These are phyloP conservation scores for Pantherophis vulpinus DNA, from an alignment of 2,797 vertebrate species.

Conservation along the genomic window DNA sequence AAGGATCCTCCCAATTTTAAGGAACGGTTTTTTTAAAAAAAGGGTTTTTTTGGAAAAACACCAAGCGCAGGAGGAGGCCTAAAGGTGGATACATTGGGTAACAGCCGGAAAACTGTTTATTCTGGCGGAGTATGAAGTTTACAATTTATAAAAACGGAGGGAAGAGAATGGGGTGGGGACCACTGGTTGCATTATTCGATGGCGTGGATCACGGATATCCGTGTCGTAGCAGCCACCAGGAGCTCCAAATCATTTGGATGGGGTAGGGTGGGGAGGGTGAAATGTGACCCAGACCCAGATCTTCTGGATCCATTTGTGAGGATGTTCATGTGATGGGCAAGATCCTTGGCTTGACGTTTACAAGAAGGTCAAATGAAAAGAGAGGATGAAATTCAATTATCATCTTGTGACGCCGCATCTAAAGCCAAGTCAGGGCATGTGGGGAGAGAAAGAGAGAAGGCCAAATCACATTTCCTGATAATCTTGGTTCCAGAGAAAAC, in stretches of 20 bases:
- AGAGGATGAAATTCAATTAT: slow-evolving; percentile 15
- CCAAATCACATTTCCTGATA: neutral
- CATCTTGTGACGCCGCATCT: slow-evolving; percentile 9
- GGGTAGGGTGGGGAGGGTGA: accelerated
- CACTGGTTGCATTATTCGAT: neutral
- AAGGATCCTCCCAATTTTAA: neutral
- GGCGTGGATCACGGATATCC: neutral
- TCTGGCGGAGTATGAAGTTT: neutral
- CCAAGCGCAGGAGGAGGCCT: neutral
- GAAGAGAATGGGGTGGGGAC: neutral
- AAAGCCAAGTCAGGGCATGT: neutral
- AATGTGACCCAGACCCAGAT: neutral
- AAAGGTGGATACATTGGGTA: neutral
- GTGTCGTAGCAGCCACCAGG: neutral
- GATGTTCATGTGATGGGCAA: neutral
- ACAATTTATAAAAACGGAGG: neutral
- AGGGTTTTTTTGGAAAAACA: neutral
- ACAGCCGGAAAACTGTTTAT: neutral
- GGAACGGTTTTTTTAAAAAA: neutral
- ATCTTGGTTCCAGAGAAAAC: neutral
- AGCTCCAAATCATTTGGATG: neutral
- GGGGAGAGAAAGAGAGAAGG: neutral
- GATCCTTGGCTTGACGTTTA: neutral
- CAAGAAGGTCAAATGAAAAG: neutral
- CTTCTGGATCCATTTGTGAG: neutral